Conservation (phyloP, 2,888 invertebrate species). For the Ennomos quercinarius region DNA sequence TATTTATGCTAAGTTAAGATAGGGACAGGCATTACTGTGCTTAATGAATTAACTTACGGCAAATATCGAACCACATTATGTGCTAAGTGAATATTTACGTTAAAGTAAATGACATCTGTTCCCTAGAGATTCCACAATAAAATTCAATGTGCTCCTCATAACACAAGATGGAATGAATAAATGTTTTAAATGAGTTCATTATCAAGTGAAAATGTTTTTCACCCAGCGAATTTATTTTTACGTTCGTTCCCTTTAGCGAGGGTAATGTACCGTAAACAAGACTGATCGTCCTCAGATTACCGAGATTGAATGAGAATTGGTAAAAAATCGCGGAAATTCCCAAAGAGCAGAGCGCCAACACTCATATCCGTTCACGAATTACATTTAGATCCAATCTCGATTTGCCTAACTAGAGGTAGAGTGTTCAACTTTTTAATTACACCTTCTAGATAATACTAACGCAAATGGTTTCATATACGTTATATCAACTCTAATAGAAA, state of each 20-base stretch:
- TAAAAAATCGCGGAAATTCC: slow-evolving; percentile 40
- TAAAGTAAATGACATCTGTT: too few species aligned
- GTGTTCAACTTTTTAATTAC: slow-evolving; percentile 22
- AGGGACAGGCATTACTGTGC: too few species aligned
- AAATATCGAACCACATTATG: background rate
- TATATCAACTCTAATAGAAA: background rate
- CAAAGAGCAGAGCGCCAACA: slow-evolving; percentile 37
- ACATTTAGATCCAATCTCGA: slow-evolving; percentile 38
- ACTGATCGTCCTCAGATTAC: slow-evolving; percentile 47
- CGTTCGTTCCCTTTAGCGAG: slow-evolving; percentile 28
- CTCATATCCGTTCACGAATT: slow-evolving; percentile 42
- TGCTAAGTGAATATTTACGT: too few species aligned
- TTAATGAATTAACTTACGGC: too few species aligned
- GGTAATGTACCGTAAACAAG: slow-evolving; percentile 49
- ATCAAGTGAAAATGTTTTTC: slow-evolving; percentile 28
- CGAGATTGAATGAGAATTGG: slow-evolving; percentile 45
- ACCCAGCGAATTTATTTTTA: slow-evolving; percentile 26
- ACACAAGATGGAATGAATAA: too few species aligned
- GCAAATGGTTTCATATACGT: slow-evolving; percentile 1
- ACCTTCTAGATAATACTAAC: slow-evolving; percentile 17
- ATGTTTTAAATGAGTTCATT: slow-evolving; percentile 7
- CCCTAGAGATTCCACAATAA: too few species aligned
- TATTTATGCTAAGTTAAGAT: background rate
- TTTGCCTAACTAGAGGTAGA: slow-evolving; percentile 34
- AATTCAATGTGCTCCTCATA: too few species aligned